Evolutionary conservation across 30 jellyfish, hydroid and myxozoan genomes (phyloP), one percentile per base, ranked within the genome.

Genomic region (Turritopsis dohrnii): DNA sequence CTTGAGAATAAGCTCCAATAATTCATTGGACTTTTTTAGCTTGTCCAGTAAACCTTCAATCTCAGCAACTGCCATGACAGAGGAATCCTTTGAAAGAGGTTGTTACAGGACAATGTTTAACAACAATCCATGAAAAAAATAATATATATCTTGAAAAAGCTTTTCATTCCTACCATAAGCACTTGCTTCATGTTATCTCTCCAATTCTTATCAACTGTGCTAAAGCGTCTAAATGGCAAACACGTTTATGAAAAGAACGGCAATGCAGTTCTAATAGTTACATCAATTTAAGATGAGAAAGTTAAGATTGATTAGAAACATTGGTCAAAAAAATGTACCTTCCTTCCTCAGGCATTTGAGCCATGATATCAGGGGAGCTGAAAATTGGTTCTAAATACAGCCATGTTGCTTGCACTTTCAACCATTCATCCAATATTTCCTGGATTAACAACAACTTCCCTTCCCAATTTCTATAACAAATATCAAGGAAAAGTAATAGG

Each of bases 271-370:
- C 0, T 18, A 60, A 0, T 18, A 60, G 21, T 18, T 60, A 60
- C 19, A 0, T 0, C 22, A 18, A 60, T 21, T 60, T 60, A 60
- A 18, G 21, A 60, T 23, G 0, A 18, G 0, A 60, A 60, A 60
- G 22, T 18, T 21, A 60, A 60, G 0, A 60, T 60, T 18, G 19
- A 60, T 60, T 60, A 21, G 21, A 23, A 60, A 60, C 73, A n/a
- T n/a, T n/a, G n/a, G n/a, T n/a, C n/a, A n/a, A n/a, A n/a, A n/a
- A 3, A 41, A 41, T 21, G 16, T 84, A 93, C 98, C 98, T 85
- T 54, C 99, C 99, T 80, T 94, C 99, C 85, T 94, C 97, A 0
- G 99, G 99, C 99, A 94, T 94, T 83, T 94, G 99, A 8, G 99
- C 99, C 99, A 94, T 94, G 87, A 94, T 94, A 83, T 94, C 99